These are phyloP conservation scores for Hippopotamus amphibius DNA, from an alignment of 2,113 vertebrate genomes.

Conservation along the genomic window DNA sequence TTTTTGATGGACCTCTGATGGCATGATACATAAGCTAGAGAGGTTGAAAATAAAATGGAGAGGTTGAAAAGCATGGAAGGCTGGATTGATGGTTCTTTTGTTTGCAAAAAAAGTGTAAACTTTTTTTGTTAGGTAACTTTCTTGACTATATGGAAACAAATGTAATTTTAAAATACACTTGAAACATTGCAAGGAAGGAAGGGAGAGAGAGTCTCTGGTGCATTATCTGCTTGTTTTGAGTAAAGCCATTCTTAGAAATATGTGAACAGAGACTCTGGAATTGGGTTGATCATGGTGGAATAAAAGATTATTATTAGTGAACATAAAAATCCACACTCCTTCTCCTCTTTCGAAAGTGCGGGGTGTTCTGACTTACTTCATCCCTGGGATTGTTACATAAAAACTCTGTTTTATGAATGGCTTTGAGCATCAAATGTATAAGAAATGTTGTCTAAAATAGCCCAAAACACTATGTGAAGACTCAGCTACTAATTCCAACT, in stretches of 20 bases:
- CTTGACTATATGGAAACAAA: conserved; percentile 9
- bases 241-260: conserved; percentile 33
- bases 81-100: background rate
- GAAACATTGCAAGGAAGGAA: conserved; percentile 44
- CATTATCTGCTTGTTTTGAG: conserved; percentile 28
- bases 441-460: conserved; percentile 36
- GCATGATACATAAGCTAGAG: background rate
- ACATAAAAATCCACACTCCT: background rate
- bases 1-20: background rate
- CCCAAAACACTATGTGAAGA: conserved; percentile 26
- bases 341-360: background rate
- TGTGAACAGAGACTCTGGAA: background rate
- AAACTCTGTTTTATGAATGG: background rate
- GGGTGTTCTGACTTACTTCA: background rate
- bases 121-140: conserved; percentile 23
- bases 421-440: conserved; percentile 6
- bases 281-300: background rate
- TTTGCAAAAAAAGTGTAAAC: background rate
- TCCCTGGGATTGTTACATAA: background rate
- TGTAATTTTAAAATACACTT: conserved; percentile 40
- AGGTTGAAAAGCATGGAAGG: background rate
- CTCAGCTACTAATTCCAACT: background rate
- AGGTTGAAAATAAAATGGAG: background rate
- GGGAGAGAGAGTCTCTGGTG: background rate
- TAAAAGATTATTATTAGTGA: background rate